These are phyloP conservation scores for Quiscalus mexicanus DNA, from an alignment of 2,113 vertebrate species.

Conservation along the genomic window DNA sequence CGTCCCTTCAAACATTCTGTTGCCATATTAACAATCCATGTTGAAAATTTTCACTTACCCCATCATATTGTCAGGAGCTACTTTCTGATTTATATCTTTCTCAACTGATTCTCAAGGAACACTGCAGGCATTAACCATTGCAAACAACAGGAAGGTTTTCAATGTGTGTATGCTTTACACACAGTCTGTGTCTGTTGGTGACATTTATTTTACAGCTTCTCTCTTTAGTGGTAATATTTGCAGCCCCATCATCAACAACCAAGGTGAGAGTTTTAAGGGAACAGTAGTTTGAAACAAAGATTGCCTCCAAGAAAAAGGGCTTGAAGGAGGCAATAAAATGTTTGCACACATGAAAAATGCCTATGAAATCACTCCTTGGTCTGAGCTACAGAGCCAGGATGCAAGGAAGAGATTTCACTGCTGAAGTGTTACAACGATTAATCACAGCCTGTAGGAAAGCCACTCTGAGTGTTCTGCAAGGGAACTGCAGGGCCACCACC, in stretches of 20 bases:
- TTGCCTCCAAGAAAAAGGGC: background rate
- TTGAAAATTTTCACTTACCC: constrained; percentile 44
- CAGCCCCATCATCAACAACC: background rate
- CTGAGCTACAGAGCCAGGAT: background rate
- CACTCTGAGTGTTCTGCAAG: background rate
- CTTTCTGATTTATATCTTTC: constrained; percentile 31
- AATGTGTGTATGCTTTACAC: fast-evolving
- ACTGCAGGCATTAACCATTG: background rate
- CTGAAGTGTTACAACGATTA: background rate
- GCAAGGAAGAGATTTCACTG: background rate
- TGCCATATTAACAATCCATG: constrained; percentile 49
- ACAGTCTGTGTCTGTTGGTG: background rate
- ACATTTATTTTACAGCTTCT: background rate
- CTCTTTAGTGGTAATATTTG: background rate
- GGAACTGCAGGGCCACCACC: background rate
- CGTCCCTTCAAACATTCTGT: constrained; percentile 28
- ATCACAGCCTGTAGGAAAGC: background rate
- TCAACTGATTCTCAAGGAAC: background rate
- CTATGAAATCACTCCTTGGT: background rate
- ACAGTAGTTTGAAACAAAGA: background rate
- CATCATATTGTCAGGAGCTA: background rate
- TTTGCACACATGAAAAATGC: background rate
- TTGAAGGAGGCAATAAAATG: background rate
- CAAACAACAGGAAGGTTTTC: background rate
- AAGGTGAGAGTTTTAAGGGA: background rate